Percentiles rank a stretch among this genome's conserved stretches.
These are phyloP conservation scores for Dryas iulia DNA, from an alignment of 1,140 invertebrate species.

Conservation along the genomic window DNA sequence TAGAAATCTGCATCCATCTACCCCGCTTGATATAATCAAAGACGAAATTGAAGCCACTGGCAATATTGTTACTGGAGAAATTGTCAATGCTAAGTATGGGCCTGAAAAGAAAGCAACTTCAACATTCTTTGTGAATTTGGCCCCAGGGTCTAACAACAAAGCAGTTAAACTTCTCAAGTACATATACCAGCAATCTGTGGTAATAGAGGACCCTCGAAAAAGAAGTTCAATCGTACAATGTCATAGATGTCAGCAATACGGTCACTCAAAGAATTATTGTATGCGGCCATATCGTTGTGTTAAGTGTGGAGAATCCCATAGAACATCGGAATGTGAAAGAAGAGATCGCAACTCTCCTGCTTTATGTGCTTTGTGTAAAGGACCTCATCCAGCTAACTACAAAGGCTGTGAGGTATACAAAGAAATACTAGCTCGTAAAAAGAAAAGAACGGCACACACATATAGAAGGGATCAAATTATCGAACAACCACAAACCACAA, in stretches of 20 bases:
- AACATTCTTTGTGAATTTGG: constrained; percentile 33
- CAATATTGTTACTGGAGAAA: constrained; percentile 32
- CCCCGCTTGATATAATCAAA: constrained; percentile 21
- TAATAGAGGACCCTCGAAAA: constrained; percentile 36
- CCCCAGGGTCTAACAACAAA: constrained; percentile 17
- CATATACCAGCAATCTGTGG: constrained; percentile 26
- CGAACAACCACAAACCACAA: background rate
- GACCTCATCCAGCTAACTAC: constrained; percentile 31
- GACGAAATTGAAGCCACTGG: constrained; percentile 28
- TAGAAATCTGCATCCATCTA: constrained; percentile 32
- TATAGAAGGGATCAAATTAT: no score
- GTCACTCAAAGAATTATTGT: constrained; percentile 37
- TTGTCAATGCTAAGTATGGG: constrained; percentile 31
- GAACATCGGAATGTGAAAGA: constrained; percentile 26
- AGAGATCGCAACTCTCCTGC: constrained; percentile 27
- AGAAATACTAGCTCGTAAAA: constrained; percentile 28
- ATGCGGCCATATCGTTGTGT: constrained; percentile 27
- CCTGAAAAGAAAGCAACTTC: constrained; percentile 29
- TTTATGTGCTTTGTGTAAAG: constrained; percentile 27
- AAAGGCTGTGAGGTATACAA: constrained; percentile 33
- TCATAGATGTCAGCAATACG: constrained; percentile 36
- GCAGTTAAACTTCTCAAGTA: constrained; percentile 24
- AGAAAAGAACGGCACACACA: no score
- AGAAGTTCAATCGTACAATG: constrained; percentile 28
- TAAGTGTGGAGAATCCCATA: constrained; percentile 33